These are phyloP conservation scores for Spatula clypeata DNA, from an alignment of 2,797 vertebrate species.

Conservation along the genomic window DNA sequence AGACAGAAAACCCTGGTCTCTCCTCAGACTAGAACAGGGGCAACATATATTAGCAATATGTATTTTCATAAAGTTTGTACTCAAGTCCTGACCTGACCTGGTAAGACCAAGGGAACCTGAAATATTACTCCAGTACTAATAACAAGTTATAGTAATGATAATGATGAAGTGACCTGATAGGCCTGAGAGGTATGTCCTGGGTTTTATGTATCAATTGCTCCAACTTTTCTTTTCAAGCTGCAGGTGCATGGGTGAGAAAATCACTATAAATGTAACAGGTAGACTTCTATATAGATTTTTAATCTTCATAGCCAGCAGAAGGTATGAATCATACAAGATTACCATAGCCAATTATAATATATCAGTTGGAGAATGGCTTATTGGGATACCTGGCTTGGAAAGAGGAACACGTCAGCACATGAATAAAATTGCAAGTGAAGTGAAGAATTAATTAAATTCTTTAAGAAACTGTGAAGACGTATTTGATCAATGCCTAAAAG, in stretches of 20 bases:
- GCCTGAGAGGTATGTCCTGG: not conserved
- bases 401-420: not conserved
- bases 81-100: not conserved
- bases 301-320: not conserved
- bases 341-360: not conserved
- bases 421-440: not conserved
- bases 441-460: not conserved
- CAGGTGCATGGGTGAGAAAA: not conserved
- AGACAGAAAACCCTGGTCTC: not conserved
- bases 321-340: not conserved
- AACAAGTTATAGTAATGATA: not conserved
- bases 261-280: not conserved
- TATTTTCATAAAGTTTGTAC: not conserved
- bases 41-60: not conserved
- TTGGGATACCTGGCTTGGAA: not conserved
- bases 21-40: not conserved
- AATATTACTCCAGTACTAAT: not conserved
- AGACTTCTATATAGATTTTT: not conserved
- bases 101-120: not conserved
- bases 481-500: not conserved
- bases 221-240: not conserved
- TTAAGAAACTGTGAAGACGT: not conserved
- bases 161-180: not conserved
- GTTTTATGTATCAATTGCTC: not conserved
- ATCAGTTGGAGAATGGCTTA: not conserved